Base-by-base conservation (phyloP, 2,888 invertebrate genomes). In the Proisotoma minuta region DNA sequence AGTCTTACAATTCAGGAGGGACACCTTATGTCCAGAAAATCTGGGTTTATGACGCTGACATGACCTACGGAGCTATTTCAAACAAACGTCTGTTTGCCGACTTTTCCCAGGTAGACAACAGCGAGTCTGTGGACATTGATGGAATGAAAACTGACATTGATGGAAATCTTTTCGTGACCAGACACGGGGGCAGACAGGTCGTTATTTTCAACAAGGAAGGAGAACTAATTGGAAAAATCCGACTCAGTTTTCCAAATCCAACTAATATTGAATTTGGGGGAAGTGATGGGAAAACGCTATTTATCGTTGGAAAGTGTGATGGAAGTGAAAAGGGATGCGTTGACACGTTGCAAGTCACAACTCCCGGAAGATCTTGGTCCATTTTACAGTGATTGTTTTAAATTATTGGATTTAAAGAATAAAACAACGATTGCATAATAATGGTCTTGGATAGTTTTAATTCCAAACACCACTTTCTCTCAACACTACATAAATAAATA, bases 191-290 rank as follows among this genome's bases (percentile, higher is more conserved):
- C 10, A 43, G 57, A 5, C 34, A 66, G 40, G 68, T 70, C 12
- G 56, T 65, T 3, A 49, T 68, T 10, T 66, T 70, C 24, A 52
- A 43, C 2, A 40, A 60, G 1, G 20, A 56, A 24, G 70, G 66
- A 8, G 26, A 29, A n/a, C 50, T 66, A 18, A 52, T 68, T 48
- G 65, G 63, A 18, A 62, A 62, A 47, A 63, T 70, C 43, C 50
- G 59, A 10, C 40, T 70, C 10, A 64, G 54, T 40, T 70, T 70
- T 43, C 60, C 65, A 3, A 70, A 68, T 51, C 70, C 70, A 4
- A 70, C 70, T 2, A 70, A 70, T 57, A 34, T 70, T 22, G 68
- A 70, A 51, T 66, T 70, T 27, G 68, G 68, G n/a, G 68, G 68
- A 22, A 60, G 59, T 1, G 24, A 8, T 2, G 67, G 70, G 50